Percentiles rank a stretch among this genome's conserved stretches.
phyloP scores from a whole-genome alignment of 1,140 invertebrate species.

The Forficula auricularia region DNA sequence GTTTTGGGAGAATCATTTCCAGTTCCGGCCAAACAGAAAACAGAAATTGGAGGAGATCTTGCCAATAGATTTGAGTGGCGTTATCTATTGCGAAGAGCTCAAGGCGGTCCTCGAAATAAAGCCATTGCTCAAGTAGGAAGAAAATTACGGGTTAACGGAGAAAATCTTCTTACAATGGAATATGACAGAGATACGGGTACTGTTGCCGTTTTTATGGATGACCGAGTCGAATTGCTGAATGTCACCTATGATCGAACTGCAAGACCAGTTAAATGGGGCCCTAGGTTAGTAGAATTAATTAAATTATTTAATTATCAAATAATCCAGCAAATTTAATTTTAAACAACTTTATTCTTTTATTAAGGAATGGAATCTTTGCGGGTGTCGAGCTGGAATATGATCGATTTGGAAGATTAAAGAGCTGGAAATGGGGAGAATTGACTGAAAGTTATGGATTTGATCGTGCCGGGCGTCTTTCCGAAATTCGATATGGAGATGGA shows the following conservation, averaged over 20 bases:
- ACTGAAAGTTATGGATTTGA: constrained; percentile 79
- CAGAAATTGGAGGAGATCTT: constrained; percentile 66
- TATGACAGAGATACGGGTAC: constrained; percentile 79
- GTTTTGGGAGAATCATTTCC: constrained; percentile 75
- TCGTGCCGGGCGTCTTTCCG: constrained; percentile 62
- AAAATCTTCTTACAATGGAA: constrained; percentile 77
- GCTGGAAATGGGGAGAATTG: constrained; percentile 82
- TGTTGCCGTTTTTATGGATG: constrained; percentile 78
- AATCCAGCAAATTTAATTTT: background rate
- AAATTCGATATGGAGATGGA: constrained; percentile 75
- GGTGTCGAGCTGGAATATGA: constrained; percentile 85
- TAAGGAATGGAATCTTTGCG: constrained; percentile 54
- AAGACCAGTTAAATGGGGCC: constrained; percentile 73
- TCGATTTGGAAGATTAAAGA: constrained; percentile 69
- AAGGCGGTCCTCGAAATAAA: constrained; percentile 31
- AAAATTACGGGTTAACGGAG: constrained; percentile 73
- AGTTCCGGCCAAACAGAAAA: constrained; percentile 73
- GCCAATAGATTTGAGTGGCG: constrained; percentile 90
- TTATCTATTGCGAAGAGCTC: constrained; percentile 59
- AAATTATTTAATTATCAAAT: too few relatives aligned
- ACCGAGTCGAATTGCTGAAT: constrained; percentile 71
- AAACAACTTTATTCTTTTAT: constrained; percentile 4
- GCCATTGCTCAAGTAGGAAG: constrained; percentile 62
- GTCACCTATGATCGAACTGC: constrained; percentile 84
- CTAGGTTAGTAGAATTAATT: constrained; percentile 30